phyloP scores from a whole-genome alignment of 2,888 invertebrate species.

The Monoplex corrugatus region DNA sequence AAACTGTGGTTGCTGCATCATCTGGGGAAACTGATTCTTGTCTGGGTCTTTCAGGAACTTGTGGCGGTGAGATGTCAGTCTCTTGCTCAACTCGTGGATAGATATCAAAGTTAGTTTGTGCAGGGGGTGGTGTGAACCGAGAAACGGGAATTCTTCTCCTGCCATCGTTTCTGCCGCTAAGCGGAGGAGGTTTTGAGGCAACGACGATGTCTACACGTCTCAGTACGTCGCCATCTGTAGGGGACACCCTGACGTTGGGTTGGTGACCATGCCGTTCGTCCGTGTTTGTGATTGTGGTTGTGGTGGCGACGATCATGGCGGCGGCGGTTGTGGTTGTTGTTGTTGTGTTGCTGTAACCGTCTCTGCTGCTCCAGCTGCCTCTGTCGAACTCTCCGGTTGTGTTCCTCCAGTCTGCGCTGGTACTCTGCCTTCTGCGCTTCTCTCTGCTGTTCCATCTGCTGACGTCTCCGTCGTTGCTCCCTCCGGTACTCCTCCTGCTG shows the following conservation, averaged over 20 bases:
- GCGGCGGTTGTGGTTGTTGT: not conserved
- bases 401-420: constrained; percentile 47
- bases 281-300: not conserved
- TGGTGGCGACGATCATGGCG: constrained; percentile 18
- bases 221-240: too few species aligned
- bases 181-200: not conserved
- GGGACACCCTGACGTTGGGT: not conserved
- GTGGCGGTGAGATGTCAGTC: too few species aligned
- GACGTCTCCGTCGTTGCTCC: constrained; percentile 38
- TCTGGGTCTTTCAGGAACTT: too few species aligned
- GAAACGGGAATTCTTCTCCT: not conserved
- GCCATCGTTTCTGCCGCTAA: not conserved
- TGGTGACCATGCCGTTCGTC: not conserved
- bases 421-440: constrained; percentile 41
- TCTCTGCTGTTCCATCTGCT: constrained; percentile 39
- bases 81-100: too few species aligned
- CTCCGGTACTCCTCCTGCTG: constrained; percentile 45
- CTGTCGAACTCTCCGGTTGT: constrained; percentile 37
- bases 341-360: not conserved
- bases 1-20: not conserved
- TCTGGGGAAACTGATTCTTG: not conserved
- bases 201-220: not conserved
- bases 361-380: not conserved
- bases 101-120: too few species aligned
- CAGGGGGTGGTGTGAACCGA: not conserved